Evolutionary conservation across 2,797 vertebrate species (phyloP).

Genomic region (Podargus strigoides): DNA sequence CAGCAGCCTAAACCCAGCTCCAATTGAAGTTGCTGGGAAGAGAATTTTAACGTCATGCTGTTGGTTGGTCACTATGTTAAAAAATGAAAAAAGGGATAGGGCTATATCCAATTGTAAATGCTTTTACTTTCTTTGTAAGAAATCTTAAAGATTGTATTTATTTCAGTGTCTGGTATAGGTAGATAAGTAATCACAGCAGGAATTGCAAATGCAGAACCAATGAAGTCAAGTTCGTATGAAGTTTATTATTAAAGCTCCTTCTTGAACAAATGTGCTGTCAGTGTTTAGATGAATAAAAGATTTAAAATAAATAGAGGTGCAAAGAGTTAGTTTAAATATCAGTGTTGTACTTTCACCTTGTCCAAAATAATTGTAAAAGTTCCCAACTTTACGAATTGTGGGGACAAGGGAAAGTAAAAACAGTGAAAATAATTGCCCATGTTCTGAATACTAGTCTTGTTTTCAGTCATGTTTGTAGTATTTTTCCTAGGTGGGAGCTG

Average conservation of each 20-base stretch:
- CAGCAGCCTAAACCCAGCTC: neutral
- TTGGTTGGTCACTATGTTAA: neutral
- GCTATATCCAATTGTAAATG: constrained; percentile 8
- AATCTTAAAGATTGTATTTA: constrained; percentile 1
- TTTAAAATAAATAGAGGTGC: constrained; percentile 22
- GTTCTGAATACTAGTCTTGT: constrained; percentile 65
- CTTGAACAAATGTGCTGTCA: constrained; percentile 8
- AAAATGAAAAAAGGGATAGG: neutral
- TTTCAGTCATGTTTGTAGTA: constrained; percentile 36
- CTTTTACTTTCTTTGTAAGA: constrained; percentile 18
- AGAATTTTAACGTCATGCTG: neutral
- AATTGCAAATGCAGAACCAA: constrained; percentile 8
- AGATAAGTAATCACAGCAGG: neutral
- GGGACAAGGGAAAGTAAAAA: neutral
- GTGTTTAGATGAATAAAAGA: constrained; percentile 4
- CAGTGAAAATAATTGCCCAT: constrained; percentile 45
- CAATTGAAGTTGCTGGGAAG: neutral
- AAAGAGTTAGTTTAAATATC: constrained; percentile 22
- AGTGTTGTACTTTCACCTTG: neutral
- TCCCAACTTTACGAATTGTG: constrained; percentile 25
- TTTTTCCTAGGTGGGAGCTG: constrained; percentile 51
- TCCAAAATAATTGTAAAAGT: constrained; percentile 40
- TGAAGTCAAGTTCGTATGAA: constrained; percentile 34
- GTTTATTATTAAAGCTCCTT: constrained; percentile 12
- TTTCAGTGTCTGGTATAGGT: neutral